Conservation (phyloP, 2,888 invertebrate genomes). For the Lepidonotus clava region DNA sequence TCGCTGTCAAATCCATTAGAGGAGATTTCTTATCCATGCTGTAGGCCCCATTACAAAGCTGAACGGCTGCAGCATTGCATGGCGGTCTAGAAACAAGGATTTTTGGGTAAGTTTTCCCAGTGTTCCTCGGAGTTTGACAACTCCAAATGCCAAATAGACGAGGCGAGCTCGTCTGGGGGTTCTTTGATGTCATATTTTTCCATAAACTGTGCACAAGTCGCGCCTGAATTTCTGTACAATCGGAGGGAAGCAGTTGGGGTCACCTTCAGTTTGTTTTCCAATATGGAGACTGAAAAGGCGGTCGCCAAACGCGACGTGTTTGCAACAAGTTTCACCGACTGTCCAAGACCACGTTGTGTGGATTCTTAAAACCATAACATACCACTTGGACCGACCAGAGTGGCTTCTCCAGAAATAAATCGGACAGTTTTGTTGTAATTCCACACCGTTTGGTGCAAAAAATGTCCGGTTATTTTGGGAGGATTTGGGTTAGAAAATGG, state of each 20-base stretch:
- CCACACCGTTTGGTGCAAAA: no score
- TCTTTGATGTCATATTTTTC: not conserved
- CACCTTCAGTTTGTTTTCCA: conserved; percentile 37
- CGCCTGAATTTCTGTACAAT: not conserved
- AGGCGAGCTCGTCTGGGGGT: not conserved
- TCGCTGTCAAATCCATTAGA: no score
- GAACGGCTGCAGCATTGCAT: conserved; percentile 76
- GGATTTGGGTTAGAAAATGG: no score
- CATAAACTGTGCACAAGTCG: not conserved
- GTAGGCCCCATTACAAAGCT: no score
- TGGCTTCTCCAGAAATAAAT: no score
- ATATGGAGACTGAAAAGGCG: conserved; percentile 43
- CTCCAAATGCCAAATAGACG: conserved; percentile 34
- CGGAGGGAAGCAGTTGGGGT: conserved; percentile 2
- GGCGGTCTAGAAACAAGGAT: conserved; percentile 79
- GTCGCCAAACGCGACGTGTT: not conserved
- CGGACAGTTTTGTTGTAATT: no score
- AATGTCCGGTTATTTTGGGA: no score
- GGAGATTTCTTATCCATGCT: no score
- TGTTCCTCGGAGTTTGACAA: conserved; percentile 72
- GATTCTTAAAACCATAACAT: no score
- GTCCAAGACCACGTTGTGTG: no score
- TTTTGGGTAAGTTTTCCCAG: conserved; percentile 81
- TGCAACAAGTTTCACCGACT: no score
- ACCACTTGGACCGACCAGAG: no score